Base-by-base conservation (phyloP, 2,888 invertebrate genomes). In the Ptychoptera albimana region DNA sequence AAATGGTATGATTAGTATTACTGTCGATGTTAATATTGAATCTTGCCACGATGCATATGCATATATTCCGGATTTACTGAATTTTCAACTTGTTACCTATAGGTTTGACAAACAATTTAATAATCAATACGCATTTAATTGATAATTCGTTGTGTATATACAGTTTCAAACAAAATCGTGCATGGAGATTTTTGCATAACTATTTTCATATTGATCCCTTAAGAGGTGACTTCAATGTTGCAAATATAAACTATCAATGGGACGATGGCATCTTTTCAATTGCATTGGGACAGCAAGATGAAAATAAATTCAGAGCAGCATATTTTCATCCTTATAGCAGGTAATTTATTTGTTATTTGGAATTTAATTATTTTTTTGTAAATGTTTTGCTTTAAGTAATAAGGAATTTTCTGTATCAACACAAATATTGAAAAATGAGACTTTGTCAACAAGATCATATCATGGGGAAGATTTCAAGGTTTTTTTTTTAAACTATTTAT, bases 181-280 rank as follows among this genome's bases (percentile, higher is more conserved):
- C 82, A 23, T 86, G 84, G 83, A 62, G 80, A 34, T 67, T 77
- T n/a, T 57, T 60, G 0, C 84, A 87, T 54, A 82, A 82, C 54
- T 85, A 73, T 55, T 84, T 84, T 61, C 72, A 72, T 53, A 74
- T 84, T 52, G 81, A 83, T 56, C 82, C 86, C 0, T 54, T 73
- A 1, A 66, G 69, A 54, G 82, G 82, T 0, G 75, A 79, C 50
- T 71, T 80, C 45, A 67, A 70, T 41, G 70, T 85, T 42, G 77
- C 75, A 31, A 81, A 77, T 0, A 71, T 79, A 51, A 62, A 67
- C 1, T 87, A 84, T 65, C 77, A 80, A 55, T 87, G 84, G 85
- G 77, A 75, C 49, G 86, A 86, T 55, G 85, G 85, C 0, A 69
- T 86, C 10, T 85, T 86, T 61, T 83, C 84, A 46, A 59, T 81